Percentiles rank a stretch among this genome's conserved stretches.
Conservation (phyloP, 2,888 invertebrate genomes). For the Cosmopolites sordidus region DNA sequence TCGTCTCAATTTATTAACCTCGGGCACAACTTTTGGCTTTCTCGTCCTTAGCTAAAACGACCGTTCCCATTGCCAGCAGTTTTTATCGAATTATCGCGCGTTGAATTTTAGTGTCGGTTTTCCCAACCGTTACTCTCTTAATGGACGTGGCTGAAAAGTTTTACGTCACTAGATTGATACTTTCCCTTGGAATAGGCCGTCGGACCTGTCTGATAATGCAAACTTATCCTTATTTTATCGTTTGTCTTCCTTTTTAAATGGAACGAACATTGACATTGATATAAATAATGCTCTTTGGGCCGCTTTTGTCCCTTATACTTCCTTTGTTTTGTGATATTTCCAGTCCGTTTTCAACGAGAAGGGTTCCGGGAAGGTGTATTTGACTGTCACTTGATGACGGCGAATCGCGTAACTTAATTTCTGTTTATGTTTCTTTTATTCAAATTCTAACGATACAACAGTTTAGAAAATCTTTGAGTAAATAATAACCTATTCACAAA, state of each 20-base stretch:
- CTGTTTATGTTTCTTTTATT: not conserved
- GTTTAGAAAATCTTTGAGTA: too few species aligned
- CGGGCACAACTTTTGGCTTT: constrained; percentile 4
- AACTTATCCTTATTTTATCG: constrained; percentile 9
- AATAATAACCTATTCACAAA: too few species aligned
- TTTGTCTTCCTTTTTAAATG: constrained; percentile 9
- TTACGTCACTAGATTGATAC: constrained; percentile 18
- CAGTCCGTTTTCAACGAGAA: not conserved
- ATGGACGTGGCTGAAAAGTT: constrained; percentile 21
- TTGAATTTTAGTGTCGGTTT: constrained; percentile 21
- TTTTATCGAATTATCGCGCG: constrained; percentile 24
- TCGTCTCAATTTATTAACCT: constrained; percentile 5
- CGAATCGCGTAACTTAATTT: not conserved
- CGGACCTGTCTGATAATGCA: constrained; percentile 9
- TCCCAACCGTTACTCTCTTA: constrained; percentile 21
- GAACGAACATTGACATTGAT: constrained; percentile 1
- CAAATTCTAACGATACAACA: not conserved
- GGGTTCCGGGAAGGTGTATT: not conserved
- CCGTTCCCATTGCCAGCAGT: constrained; percentile 9
- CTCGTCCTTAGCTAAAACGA: constrained; percentile 9
- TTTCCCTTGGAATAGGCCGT: constrained; percentile 5
- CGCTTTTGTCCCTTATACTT: constrained; percentile 4
- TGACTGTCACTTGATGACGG: not conserved
- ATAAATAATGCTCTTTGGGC: constrained; percentile 11
- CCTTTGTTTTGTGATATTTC: constrained; percentile 5